These are phyloP conservation scores for Acrobasis consociella DNA, from an alignment of 2,888 invertebrate genomes.

Conservation along the genomic window DNA sequence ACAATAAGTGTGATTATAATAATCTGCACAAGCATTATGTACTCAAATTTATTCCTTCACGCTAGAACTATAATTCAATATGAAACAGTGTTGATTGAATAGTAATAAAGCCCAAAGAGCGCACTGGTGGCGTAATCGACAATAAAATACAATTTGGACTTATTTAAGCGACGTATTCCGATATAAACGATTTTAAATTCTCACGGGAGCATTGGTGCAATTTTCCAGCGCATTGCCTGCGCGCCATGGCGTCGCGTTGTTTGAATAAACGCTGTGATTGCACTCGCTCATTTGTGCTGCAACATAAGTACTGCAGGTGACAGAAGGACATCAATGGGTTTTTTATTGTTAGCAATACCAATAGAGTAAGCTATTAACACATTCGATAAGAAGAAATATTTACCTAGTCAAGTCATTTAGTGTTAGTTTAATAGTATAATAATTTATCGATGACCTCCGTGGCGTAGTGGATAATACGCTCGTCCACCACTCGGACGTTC, in stretches of 20 bases:
- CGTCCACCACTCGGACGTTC: no score
- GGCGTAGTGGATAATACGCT: no score
- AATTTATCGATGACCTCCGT: no score
- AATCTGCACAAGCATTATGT: background rate
- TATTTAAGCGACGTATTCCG: constrained; percentile 14
- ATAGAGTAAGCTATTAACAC: no score
- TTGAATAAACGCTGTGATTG: constrained; percentile 31
- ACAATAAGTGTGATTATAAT: background rate
- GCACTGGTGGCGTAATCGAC: constrained; percentile 12
- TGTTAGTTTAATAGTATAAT: no score
- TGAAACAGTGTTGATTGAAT: constrained; percentile 12
- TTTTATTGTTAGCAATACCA: no score
- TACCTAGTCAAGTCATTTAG: no score
- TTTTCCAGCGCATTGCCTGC: constrained; percentile 29
- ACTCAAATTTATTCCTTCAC: constrained; percentile 5
- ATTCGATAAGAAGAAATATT: no score
- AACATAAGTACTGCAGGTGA: background rate
- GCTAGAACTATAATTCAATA: background rate
- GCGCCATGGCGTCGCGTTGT: constrained; percentile 24
- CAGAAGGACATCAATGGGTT: background rate
- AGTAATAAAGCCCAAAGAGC: constrained; percentile 5
- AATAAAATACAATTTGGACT: constrained; percentile 19
- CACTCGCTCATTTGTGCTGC: constrained; percentile 15
- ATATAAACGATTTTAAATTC: constrained; percentile 32
- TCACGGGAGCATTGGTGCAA: constrained; percentile 27